phyloP scores from a whole-genome alignment of 2,113 vertebrate genomes.

The Arothron firmamentum region DNA sequence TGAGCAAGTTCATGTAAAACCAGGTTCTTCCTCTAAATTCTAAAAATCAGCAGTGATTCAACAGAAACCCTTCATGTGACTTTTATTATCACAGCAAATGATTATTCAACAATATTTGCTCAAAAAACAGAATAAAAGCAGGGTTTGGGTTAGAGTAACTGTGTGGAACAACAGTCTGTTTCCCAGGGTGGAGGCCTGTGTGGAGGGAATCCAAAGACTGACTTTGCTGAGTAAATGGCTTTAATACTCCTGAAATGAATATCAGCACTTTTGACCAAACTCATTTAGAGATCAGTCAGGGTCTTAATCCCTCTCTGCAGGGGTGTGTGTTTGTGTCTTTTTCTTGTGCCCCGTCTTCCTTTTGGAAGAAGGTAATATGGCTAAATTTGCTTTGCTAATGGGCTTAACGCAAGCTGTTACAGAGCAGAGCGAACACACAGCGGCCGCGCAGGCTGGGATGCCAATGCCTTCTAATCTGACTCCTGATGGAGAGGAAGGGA shows the following conservation, averaged over 20 bases:
- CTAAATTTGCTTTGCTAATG: conserved; percentile 79
- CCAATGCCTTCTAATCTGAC: conserved; percentile 64
- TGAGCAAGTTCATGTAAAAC: too few relatives aligned
- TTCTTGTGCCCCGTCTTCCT: conserved; percentile 56
- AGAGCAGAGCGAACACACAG: conserved; percentile 59
- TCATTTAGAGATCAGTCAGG: conserved; percentile 80
- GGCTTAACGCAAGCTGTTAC: conserved; percentile 80
- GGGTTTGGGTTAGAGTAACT: neutral
- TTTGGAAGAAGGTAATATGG: conserved; percentile 73
- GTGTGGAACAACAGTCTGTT: conserved; percentile 30
- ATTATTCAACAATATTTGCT: neutral
- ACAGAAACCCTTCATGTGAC: too few relatives aligned
- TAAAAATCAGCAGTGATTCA: too few relatives aligned
- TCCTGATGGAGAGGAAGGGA: conserved; percentile 57
- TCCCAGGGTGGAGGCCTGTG: conserved; percentile 47
- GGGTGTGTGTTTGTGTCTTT: conserved; percentile 67
- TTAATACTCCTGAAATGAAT: conserved; percentile 80
- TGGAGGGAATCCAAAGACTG: conserved; percentile 42
- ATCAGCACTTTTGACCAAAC: conserved; percentile 75
- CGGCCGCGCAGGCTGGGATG: conserved; percentile 43
- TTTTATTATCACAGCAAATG: too few relatives aligned
- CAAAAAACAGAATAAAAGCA: neutral
- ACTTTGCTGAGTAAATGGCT: conserved; percentile 68
- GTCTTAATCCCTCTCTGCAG: conserved; percentile 64
- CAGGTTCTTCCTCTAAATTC: too few relatives aligned